A percentile compares a stretch with the other conserved stretches of the same genome.
Evolutionary conservation across 2,797 vertebrate species (phyloP).

Genomic region (Sarcophilus harrisii): DNA sequence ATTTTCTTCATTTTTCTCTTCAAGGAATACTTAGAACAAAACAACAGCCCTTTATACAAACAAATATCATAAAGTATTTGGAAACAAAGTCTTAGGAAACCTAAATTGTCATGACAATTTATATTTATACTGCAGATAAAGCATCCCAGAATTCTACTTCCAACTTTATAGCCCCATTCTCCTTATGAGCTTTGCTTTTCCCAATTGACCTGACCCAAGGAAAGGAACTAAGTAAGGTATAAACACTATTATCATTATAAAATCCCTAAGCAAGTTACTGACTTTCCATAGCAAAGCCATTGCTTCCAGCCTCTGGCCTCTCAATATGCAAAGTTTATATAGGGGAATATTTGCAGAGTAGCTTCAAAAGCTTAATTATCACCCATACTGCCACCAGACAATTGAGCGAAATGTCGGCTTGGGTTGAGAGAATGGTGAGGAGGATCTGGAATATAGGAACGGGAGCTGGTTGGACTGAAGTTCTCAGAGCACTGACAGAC

Average conservation of each 20-base stretch:
- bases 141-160: background rate
- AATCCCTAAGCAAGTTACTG: background rate
- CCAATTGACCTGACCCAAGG: background rate
- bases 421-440: background rate
- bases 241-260: background rate
- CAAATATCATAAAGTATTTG: background rate
- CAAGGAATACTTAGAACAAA: background rate
- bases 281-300: background rate
- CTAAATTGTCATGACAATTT: background rate
- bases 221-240: background rate
- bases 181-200: background rate
- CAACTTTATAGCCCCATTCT: background rate
- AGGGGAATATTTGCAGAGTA: background rate
- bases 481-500: background rate
- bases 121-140: background rate
- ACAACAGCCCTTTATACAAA: background rate
- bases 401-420: background rate
- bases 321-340: background rate
- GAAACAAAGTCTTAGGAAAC: background rate
- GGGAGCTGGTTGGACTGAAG: background rate
- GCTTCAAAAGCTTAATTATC: background rate
- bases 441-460: background rate
- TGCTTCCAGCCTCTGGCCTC: background rate
- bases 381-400: background rate
- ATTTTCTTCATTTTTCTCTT: background rate